Evolutionary conservation across 2,888 invertebrate genomes (phyloP), one percentile per base, ranked within the genome.

Genomic region (Acheta domesticus): DNA sequence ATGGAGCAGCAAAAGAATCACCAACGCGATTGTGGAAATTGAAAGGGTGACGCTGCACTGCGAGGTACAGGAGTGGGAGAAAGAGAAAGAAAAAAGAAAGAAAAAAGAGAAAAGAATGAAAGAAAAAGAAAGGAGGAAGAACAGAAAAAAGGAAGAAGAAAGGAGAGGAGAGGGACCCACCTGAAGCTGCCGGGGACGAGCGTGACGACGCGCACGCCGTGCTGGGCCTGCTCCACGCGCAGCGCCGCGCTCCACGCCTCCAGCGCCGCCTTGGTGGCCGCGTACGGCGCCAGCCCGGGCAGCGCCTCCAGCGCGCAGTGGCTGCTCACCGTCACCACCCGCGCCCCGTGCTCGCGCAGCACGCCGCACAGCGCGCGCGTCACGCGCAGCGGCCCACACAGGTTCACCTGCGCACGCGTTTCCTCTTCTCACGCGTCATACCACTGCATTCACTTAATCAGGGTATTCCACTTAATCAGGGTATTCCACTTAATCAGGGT

Each of bases 241-340:
- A 97, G 86, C 11, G 92, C 89, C 81, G 91, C 91, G 19, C 91
- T 91, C 92, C 94, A 95, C 1, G 92, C 92, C 76, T 91, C 86
- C 5, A 96, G 85, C 0, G 91, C 96, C 1, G 93, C 92, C 87
- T 97, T 97, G 19, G 94, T 93, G 1, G 95, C 95, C 21, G 93
- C 92, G 86, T 97, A 97, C 1, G 92, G 89, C 0, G 92, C 89
- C 80, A 96, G 88, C 0, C 93, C 92, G 0, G 96, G 95, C 78
- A 96, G 86, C 89, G 92, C 86, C 89, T 92, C 84, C 88, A 86
- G 83, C 0, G 93, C 92, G 85, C 96, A 96, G 85, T 97, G 96
- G 84, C 96, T 96, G 5, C 92, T 92, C n/a, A 96, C 88, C 83
- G 93, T 93, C 81, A 96, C 91, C 80, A 97, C 88, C 82, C 96